These are phyloP conservation scores for Leguminivora glycinivorella DNA, from an alignment of 1,140 invertebrate genomes.

Conservation along the genomic window DNA sequence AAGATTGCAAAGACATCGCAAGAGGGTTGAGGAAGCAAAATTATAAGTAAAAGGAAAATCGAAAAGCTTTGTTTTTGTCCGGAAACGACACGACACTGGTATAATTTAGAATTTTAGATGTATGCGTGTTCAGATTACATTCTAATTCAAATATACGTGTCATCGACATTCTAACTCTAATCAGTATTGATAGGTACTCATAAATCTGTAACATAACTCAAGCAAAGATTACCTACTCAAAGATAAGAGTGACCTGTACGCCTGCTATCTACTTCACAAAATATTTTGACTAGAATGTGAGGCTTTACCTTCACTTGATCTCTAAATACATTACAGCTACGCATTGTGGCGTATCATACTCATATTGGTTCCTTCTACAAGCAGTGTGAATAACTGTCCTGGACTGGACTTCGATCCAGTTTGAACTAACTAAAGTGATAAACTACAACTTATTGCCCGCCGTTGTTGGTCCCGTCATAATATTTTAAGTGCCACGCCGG, in stretches of 20 bases:
- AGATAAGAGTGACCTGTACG: slow-evolving; percentile 1
- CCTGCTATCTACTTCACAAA: neutral
- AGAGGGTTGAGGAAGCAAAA: too few relatives aligned
- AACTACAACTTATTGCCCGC: slow-evolving; percentile 3
- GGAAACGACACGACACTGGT: neutral
- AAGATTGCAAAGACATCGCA: too few relatives aligned
- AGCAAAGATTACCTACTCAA: slow-evolving; percentile 9
- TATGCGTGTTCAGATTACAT: neutral
- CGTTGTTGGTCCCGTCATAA: slow-evolving; percentile 13
- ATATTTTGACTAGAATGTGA: neutral
- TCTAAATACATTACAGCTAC: neutral
- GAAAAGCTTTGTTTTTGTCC: neutral
- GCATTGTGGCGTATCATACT: neutral
- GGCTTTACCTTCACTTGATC: neutral
- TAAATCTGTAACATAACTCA: neutral
- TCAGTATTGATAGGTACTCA: neutral
- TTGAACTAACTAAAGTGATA: slow-evolving; percentile 2
- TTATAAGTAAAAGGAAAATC: too few relatives aligned
- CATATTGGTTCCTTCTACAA: neutral
- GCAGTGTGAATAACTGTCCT: neutral
- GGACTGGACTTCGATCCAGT: slow-evolving; percentile 8
- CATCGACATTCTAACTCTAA: slow-evolving; percentile 26
- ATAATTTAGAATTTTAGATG: neutral
- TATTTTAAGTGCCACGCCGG: neutral
- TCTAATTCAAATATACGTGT: neutral